Conservation (phyloP, 2,888 invertebrate species). For the Boloria selene region DNA sequence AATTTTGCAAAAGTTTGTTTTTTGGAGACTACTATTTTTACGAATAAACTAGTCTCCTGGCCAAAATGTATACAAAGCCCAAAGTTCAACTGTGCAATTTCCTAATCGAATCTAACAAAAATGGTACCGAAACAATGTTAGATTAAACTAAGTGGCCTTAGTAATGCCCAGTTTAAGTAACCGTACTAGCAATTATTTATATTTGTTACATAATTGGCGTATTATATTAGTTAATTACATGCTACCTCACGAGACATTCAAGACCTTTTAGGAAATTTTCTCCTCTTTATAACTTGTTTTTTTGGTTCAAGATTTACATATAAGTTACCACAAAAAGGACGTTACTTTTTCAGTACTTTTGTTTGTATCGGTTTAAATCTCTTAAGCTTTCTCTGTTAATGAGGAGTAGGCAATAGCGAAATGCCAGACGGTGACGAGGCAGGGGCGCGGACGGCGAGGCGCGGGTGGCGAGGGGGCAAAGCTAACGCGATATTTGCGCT, state of each 20-base stretch:
- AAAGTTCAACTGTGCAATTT: slow-evolving; percentile 3
- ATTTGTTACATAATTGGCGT: not conserved
- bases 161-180: not conserved
- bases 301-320: slow-evolving; percentile 71
- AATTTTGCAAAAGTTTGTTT: slow-evolving; percentile 16
- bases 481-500: slow-evolving; percentile 66
- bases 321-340: slow-evolving; percentile 75
- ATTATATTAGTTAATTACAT: not conserved
- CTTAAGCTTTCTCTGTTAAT: slow-evolving; percentile 74
- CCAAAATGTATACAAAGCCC: slow-evolving; percentile 3
- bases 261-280: slow-evolving; percentile 57
- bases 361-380: slow-evolving; percentile 75
- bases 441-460: slow-evolving; percentile 43
- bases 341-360: slow-evolving; percentile 73
- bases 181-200: not conserved
- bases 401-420: slow-evolving; percentile 63
- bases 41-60: slow-evolving; percentile 9
- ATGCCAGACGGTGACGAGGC: slow-evolving; percentile 48
- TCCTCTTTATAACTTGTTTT: slow-evolving; percentile 73
- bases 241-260: slow-evolving; percentile 46
- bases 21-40: slow-evolving; percentile 15
- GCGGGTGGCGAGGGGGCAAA: slow-evolving; percentile 46
- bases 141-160: not conserved
- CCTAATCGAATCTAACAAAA: slow-evolving; percentile 1
- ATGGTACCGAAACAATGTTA: slow-evolving; percentile 6